Conservation (phyloP, 2,113 vertebrate genomes). For the Megaptera novaeangliae region DNA sequence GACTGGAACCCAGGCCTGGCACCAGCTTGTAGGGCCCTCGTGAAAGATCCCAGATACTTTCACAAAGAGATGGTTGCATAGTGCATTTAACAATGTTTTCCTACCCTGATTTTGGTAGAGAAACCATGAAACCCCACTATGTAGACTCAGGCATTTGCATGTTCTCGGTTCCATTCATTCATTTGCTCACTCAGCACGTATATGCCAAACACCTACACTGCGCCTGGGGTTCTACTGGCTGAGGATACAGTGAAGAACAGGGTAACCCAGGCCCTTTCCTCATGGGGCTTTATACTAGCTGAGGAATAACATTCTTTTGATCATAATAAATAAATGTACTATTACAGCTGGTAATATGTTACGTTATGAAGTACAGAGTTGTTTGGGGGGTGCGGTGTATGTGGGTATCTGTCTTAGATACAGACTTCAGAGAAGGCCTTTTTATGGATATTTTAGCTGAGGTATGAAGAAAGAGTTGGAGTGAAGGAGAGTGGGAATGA, state of each 20-base stretch:
- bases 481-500: neutral
- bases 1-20: neutral
- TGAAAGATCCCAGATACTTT: neutral
- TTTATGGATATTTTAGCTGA: neutral
- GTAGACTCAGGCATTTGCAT: neutral
- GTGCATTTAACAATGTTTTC: neutral
- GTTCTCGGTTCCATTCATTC: neutral
- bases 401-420: neutral
- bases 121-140: neutral
- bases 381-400: neutral
- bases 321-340: neutral
- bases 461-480: neutral
- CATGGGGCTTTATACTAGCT: neutral
- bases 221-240: neutral
- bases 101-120: neutral
- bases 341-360: neutral
- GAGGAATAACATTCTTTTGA: neutral
- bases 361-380: neutral
- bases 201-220: neutral
- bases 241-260: neutral
- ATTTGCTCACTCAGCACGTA: neutral
- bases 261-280: neutral
- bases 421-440: neutral
- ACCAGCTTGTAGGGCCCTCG: neutral
- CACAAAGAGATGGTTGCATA: neutral